Evolutionary conservation across 2,888 invertebrate species (phyloP), one percentile per base, ranked within the genome.

Genomic region (Microctonus hyperodae): DNA sequence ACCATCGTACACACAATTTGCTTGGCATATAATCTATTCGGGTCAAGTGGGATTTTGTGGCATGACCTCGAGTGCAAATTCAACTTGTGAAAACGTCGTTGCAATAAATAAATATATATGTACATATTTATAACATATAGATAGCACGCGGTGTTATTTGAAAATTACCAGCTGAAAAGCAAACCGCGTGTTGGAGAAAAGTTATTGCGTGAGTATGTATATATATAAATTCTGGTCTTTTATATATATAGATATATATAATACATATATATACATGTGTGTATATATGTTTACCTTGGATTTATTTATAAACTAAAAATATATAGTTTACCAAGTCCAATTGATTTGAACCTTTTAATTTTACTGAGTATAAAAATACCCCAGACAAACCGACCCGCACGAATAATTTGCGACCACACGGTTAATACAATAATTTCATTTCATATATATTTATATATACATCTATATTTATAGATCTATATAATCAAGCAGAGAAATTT

Each of bases 51-150:
- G 33, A 33, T 58, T 58, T 37, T 40, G 37, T 58, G 25, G 37
- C 25, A 7, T 58, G 57, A 58, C 57, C 57, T 58, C 57, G 57
- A 22, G 37, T 58, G 40, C 35, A 37, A 58, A 58, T 58, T 58
- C 13, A 23, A 37, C n/a, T 40, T 13, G 37, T 23, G 35, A 58
- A 58, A 37, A 58, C 56, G 9, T 55, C n/a, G 23, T n/a, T 28
- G 11, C 56, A 56, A 35, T n/a, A 23, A 23, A n/a, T n/a, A n/a
- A n/a, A n/a, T n/a, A 33, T 35, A 33, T 37, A 35, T 57, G 35
- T 22, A 57, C 57, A 50, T 50, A 50, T 20, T 20, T 13, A 35
- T 48, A n/a, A 31, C 13, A 35, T n/a, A 55, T 3, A n/a, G 40
- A 50, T 28, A 64, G 57, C 40, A 20, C 6, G 51, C 25, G 6